Evolutionary conservation across 2,888 invertebrate genomes (phyloP).

Genomic region (Ctena decussata): DNA sequence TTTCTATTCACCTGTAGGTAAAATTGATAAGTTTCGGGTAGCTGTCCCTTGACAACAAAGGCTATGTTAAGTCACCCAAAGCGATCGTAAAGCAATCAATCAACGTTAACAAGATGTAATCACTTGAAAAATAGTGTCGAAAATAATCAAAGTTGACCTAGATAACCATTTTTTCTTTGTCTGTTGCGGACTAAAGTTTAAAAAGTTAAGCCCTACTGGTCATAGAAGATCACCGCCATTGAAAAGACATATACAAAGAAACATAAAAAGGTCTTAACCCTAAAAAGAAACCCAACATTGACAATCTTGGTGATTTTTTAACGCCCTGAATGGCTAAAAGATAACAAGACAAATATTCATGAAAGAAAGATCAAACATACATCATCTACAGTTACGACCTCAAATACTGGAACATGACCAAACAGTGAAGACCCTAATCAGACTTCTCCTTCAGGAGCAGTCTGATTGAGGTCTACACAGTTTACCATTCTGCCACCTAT

Average conservation of each 20-base stretch:
- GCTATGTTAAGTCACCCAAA: not conserved
- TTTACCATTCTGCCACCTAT: no score
- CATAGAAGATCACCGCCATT: not conserved
- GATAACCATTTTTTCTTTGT: not conserved
- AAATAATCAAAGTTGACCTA: slow-evolving; percentile 7
- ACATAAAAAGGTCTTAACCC: slow-evolving; percentile 4
- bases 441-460: no score
- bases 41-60: not conserved
- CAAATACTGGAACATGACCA: no score
- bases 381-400: no score
- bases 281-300: not conserved
- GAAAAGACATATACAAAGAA: slow-evolving; percentile 5
- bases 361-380: not conserved
- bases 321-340: not conserved
- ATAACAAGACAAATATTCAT: not conserved
- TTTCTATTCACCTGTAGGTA: not conserved
- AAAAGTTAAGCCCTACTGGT: not conserved
- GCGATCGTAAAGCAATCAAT: not conserved
- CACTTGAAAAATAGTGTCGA: not conserved
- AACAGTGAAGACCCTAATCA: no score
- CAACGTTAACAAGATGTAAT: slow-evolving; percentile 5
- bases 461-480: no score
- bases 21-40: not conserved
- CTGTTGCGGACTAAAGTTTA: not conserved
- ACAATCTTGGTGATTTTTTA: not conserved